Evolutionary conservation across 2,113 vertebrate species (phyloP).

Genomic region (Centropus bengalensis): DNA sequence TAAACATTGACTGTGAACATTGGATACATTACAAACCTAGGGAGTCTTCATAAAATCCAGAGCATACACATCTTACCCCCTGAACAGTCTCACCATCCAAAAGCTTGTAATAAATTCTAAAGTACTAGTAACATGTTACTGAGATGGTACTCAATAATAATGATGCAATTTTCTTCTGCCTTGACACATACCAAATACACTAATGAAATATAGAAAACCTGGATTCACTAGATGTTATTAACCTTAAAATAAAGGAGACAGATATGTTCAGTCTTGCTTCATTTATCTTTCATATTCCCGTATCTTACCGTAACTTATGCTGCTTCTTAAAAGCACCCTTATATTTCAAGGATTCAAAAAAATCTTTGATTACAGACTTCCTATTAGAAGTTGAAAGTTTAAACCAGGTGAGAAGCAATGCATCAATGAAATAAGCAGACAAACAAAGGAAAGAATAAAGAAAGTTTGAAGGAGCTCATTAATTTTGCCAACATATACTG

Average conservation of each 20-base stretch:
- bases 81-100: background rate
- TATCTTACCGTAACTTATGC: background rate
- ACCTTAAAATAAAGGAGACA: background rate
- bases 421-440: background rate
- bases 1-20: background rate
- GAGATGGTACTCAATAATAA: background rate
- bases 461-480: background rate
- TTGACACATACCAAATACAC: background rate
- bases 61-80: background rate
- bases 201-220: slow-evolving; percentile 10
- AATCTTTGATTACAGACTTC: background rate
- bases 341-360: background rate
- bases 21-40: background rate
- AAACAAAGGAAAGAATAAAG: background rate
- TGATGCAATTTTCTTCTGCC: background rate
- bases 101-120: background rate
- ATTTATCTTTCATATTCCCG: background rate
- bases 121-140: background rate
- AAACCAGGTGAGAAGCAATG: background rate
- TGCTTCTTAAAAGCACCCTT: background rate
- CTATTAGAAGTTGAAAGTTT: background rate
- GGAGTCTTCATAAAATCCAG: background rate
- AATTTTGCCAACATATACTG: background rate
- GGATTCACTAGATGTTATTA: background rate
- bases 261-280: background rate